Evolutionary conservation across 2,797 vertebrate species (phyloP), one percentile per base, ranked within the genome.

Genomic region (Intellagama lesueurii): DNA sequence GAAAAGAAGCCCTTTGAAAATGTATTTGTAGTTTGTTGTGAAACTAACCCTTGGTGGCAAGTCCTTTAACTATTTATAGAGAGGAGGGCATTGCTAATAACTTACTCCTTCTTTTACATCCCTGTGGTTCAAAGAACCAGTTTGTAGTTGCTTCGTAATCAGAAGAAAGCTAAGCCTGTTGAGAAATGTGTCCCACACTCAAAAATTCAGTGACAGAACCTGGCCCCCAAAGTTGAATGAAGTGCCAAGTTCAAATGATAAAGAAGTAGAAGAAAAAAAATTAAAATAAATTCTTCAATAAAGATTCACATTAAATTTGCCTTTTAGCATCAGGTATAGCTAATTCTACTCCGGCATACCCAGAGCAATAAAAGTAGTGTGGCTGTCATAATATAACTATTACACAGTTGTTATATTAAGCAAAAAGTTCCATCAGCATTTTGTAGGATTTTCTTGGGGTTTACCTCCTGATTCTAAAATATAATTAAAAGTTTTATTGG

Each of bases 1-100:
- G 73, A 88, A 88, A 87, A 83, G 87, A 66, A 32, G 56, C 44
- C 64, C 87, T 88, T 88, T 88, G 87, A 88, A 82, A 69, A 56
- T 56, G 73, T 47, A 77, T 82, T 82, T 76, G 79, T 86, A 90
- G 84, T 81, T 86, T 86, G 60, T 90, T 86, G 79, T 90, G 79
- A 90, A 47, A 75, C 79, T 82, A 82, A 73, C 64, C 85, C 73
- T 82, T 83, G 64, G 64, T 90, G 79, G 84, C 72, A 86, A 56
- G 40, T 83, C 72, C 72, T 88, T 83, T 90, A 82, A 86, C 84
- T 77, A 82, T 76, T 86, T 60, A 86, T 90, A 52, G 47, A 81
- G 80, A 86, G 32, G 44, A 77, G 40, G 84, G 79, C 28, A 11
- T 75, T 26, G 68, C 83, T 89, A 82, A 76, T 76, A 86, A 32